These are phyloP conservation scores for Nothocercus julius DNA, from an alignment of 2,113 vertebrate species.

Conservation along the genomic window DNA sequence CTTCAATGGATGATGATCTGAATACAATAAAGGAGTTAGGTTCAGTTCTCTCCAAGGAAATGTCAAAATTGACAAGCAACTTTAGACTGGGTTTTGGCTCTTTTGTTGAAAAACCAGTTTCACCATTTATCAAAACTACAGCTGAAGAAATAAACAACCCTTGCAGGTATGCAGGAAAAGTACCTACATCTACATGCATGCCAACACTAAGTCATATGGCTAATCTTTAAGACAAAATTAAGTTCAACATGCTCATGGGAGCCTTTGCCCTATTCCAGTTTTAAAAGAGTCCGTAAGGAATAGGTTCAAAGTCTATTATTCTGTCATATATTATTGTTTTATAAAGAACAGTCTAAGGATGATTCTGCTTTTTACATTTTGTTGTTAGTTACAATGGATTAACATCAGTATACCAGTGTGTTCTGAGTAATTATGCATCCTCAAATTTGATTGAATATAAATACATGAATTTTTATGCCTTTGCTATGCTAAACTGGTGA, in stretches of 20 bases:
- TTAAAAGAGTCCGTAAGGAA: not conserved
- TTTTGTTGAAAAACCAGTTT: constrained; percentile 97
- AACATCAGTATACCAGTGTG: not conserved
- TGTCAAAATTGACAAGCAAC: constrained; percentile 95
- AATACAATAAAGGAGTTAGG: constrained; percentile 91
- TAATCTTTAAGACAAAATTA: not conserved
- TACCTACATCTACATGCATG: not conserved
- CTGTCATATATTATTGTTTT: rapidly evolving
- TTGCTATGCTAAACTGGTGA: not conserved
- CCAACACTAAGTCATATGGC: not conserved
- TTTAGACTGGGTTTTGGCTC: constrained; percentile 96
- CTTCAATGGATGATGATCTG: constrained; percentile 94
- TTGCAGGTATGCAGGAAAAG: constrained; percentile 85
- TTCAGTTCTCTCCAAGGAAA: constrained; percentile 90
- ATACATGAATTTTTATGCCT: not conserved
- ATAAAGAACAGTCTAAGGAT: not conserved
- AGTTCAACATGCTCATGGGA: not conserved
- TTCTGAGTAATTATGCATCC: not conserved
- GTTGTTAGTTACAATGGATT: not conserved
- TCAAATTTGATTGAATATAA: not conserved
- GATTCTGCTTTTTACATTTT: not conserved
- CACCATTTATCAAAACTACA: constrained; percentile 92
- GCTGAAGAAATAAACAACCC: constrained; percentile 87
- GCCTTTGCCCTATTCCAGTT: not conserved
- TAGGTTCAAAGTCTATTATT: not conserved